phyloP scores from a whole-genome alignment of 2,888 invertebrate species.

The Eilema griseolum region DNA sequence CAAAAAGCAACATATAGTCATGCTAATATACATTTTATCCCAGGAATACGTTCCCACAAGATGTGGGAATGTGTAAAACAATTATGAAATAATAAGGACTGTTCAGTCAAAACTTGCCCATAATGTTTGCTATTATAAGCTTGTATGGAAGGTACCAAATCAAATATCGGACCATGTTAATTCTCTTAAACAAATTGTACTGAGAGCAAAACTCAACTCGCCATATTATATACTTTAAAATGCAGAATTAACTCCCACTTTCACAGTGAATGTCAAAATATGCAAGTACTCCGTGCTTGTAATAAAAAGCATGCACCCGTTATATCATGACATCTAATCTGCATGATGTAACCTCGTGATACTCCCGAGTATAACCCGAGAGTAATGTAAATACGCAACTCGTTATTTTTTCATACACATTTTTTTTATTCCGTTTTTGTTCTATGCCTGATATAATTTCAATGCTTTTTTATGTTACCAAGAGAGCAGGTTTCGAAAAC shows the following conservation, averaged over 20 bases:
- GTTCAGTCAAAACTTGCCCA: no score
- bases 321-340: slow-evolving; percentile 60
- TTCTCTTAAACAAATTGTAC: neutral
- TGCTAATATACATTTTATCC: no score
- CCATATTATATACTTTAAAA: slow-evolving; percentile 24
- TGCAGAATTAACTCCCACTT: slow-evolving; percentile 44
- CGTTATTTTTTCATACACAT: slow-evolving; percentile 27
- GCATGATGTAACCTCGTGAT: slow-evolving; percentile 56
- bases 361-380: slow-evolving; percentile 48
- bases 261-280: slow-evolving; percentile 42
- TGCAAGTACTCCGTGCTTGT: slow-evolving; percentile 42
- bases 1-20: no score
- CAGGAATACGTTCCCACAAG: no score
- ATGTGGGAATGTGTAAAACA: neutral
- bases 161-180: neutral
- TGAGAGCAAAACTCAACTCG: neutral
- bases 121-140: neutral
- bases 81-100: no score
- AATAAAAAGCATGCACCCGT: slow-evolving; percentile 56
- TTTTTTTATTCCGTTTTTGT: slow-evolving; percentile 22
- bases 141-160: neutral
- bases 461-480: neutral
- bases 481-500: neutral
- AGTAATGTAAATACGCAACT: slow-evolving; percentile 41
- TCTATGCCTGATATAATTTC: slow-evolving; percentile 12